Conservation (phyloP, 2,797 vertebrate species). For the Lepidocolaptes lacrymiger region DNA sequence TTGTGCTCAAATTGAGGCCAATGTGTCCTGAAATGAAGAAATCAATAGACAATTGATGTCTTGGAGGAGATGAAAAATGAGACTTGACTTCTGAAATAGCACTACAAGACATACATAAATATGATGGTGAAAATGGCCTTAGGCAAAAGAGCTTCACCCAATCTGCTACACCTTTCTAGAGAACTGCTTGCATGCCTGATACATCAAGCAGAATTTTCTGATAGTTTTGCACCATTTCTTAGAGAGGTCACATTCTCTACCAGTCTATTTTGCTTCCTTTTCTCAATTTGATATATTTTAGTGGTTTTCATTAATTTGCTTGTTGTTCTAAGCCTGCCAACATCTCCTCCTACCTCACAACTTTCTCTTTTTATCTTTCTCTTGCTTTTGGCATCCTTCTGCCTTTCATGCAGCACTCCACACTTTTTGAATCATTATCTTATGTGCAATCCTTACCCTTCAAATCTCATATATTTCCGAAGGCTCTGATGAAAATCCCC, state of each 20-base stretch:
- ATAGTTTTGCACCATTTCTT: not conserved
- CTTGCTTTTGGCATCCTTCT: constrained; percentile 23
- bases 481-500: not conserved
- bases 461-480: not conserved
- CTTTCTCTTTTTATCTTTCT: constrained; percentile 3
- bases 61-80: not conserved
- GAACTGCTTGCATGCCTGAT: not conserved
- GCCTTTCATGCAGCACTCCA: not conserved
- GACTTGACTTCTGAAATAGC: not conserved
- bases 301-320: not conserved
- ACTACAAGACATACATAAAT: not conserved
- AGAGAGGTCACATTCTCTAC: not conserved
- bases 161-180: not conserved
- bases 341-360: not conserved
- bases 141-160: not conserved
- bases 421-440: not conserved
- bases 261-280: not conserved
- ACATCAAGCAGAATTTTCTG: not conserved
- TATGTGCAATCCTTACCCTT: not conserved
- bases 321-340: not conserved
- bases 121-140: not conserved
- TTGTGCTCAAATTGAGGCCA: not conserved
- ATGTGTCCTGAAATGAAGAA: not conserved
- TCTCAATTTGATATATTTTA: not conserved
- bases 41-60: not conserved